Percentiles rank a stretch among this genome's conserved stretches.
Evolutionary conservation across 2,113 vertebrate genomes (phyloP).

Genomic region (Oncorhynchus gorbuscha): DNA sequence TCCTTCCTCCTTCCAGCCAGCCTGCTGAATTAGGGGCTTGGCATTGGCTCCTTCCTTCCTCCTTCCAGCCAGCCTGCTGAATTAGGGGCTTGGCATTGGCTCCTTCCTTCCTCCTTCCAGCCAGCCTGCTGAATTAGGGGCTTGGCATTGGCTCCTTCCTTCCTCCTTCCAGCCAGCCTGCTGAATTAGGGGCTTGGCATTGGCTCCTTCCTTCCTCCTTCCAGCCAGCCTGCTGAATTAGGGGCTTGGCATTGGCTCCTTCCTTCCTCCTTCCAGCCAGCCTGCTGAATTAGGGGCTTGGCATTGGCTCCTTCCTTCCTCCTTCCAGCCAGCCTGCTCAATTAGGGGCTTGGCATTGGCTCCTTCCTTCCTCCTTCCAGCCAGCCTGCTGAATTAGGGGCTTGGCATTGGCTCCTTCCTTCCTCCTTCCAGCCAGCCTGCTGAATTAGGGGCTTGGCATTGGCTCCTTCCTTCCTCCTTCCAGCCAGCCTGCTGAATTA

Average conservation of each 20-base stretch:
- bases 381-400: slow-evolving; percentile 21
- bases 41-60: slow-evolving; percentile 14
- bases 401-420: slow-evolving; percentile 34
- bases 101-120: neutral
- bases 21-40: slow-evolving; percentile 31
- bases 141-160: too few relatives aligned
- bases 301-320: too few relatives aligned
- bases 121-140: too few relatives aligned
- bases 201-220: too few relatives aligned
- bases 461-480: too few relatives aligned
- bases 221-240: too few relatives aligned
- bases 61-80: slow-evolving; percentile 19
- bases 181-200: too few relatives aligned
- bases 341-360: slow-evolving; percentile 39
- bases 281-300: too few relatives aligned
- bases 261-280: too few relatives aligned
- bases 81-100: slow-evolving; percentile 35
- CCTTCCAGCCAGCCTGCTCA: slow-evolving; percentile 12
- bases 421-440: slow-evolving; percentile 4
- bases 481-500: slow-evolving; percentile 18
- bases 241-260: too few relatives aligned
- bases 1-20: slow-evolving; percentile 14
- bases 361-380: slow-evolving; percentile 7
- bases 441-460: slow-evolving; percentile 37
- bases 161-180: too few relatives aligned